Evolutionary conservation across 2,888 invertebrate species (phyloP), one percentile per base, ranked within the genome.

Genomic region (Synergus gifuensis): DNA sequence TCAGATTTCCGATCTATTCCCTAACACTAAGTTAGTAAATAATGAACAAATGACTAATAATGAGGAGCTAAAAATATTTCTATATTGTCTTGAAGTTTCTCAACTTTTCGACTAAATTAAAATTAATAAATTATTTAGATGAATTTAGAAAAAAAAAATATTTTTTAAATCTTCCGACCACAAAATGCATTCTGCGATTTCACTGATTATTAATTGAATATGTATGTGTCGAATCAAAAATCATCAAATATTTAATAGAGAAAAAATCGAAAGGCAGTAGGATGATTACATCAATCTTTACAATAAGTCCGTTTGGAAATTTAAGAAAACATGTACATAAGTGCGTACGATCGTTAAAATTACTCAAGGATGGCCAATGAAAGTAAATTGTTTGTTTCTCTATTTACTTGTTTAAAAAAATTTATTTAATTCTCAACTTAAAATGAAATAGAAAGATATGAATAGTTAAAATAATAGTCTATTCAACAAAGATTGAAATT

Each of bases 321-420:
- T 69, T 69, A 69, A 69, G 46, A 46, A 73, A 73, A 54, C 11
- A 54, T 73, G 73, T 73, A 73, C n/a, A 73, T 73, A 54, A 54
- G 36, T 54, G 69, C 46, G 28, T 46, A 49, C 69, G 69, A 69
- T 69, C 46, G 28, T 12, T 49, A 22, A 69, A 16, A 49, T 22
- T 67, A 46, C 16, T 73, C 73, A 73, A 73, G 73, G 73, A 73
- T 73, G 73, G 73, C 11, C 73, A 73, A 73, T 73, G 36, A 42
- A 42, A 66, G n/a, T 54, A 28, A 73, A 54, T 36, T 16, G 9
- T 28, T 54, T 16, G 16, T 11, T 54, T 49, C 22, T 54, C n/a
- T 54, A 12, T 22, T 67, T 18, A 36, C 3, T 67, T n/a, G 42
- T 5, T 42, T 42, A 2, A n/a, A n/a, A 54, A 54, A n/a, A 0